Evolutionary conservation across 2,113 vertebrate species (phyloP).

Genomic region (Grallaria varia): DNA sequence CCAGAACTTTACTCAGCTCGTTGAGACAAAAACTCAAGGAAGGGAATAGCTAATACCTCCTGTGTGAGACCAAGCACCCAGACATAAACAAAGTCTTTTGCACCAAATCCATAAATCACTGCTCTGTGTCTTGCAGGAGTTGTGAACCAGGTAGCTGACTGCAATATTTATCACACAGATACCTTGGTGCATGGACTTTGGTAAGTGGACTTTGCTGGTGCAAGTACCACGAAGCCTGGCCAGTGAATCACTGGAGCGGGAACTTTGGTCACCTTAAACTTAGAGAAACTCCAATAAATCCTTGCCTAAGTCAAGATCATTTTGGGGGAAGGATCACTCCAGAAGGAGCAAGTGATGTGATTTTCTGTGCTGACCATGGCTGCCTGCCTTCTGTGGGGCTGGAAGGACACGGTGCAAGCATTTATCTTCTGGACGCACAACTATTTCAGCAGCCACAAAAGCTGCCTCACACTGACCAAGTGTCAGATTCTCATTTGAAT

Average conservation of each 20-base stretch:
- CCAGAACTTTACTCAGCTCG: neutral
- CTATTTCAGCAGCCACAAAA: neutral
- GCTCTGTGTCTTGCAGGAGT: neutral
- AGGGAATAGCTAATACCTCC: neutral
- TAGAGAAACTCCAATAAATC: neutral
- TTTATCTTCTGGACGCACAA: neutral
- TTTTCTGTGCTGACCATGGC: neutral
- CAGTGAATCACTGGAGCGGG: neutral
- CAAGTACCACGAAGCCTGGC: neutral
- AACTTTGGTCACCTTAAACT: neutral
- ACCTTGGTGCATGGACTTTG: neutral
- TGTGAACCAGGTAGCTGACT: neutral
- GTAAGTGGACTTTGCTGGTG: neutral
- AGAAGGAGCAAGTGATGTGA: neutral
- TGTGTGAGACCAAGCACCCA: neutral
- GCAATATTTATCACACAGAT: neutral
- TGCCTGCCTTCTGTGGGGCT: neutral
- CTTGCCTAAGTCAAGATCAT: neutral
- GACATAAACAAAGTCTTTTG: neutral
- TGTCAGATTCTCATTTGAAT: neutral
- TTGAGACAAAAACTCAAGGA: neutral
- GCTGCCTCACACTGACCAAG: neutral
- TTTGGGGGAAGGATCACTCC: neutral
- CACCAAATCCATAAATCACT: neutral
- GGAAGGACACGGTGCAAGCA: neutral